These are phyloP conservation scores for Sebastes melanostomus DNA, from an alignment of 2,797 vertebrate genomes.

Conservation along the genomic window DNA sequence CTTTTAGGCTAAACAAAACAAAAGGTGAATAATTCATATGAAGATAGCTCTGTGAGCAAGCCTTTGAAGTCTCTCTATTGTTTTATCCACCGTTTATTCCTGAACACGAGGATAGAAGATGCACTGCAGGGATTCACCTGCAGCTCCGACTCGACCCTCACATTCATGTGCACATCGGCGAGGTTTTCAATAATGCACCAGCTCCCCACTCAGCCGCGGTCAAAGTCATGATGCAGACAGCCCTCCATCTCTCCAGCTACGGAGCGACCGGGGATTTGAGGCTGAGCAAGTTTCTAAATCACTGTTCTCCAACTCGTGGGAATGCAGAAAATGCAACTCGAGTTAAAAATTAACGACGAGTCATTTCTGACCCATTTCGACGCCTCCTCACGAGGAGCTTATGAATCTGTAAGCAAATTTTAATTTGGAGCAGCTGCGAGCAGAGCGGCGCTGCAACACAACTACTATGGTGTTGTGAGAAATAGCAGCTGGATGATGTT, in stretches of 20 bases:
- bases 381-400: not conserved
- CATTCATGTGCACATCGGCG: not conserved
- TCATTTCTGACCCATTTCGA: slow-evolving; percentile 33
- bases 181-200: slow-evolving; percentile 44
- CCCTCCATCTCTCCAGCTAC: slow-evolving; percentile 11
- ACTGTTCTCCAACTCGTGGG: slow-evolving; percentile 19
- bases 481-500: slow-evolving; percentile 29
- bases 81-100: not conserved
- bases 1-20: slow-evolving; percentile 45
- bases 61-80: slow-evolving; percentile 2
- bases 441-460: not conserved
- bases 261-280: slow-evolving; percentile 6
- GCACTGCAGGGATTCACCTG: not conserved
- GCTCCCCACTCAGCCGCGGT: not conserved
- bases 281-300: slow-evolving; percentile 13
- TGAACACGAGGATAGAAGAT: not conserved
- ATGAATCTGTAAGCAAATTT: slow-evolving; percentile 24
- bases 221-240: slow-evolving; percentile 6
- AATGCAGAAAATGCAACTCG: slow-evolving; percentile 25
- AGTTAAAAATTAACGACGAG: slow-evolving; percentile 46
- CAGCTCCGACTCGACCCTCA: not conserved
- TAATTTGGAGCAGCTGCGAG: slow-evolving; percentile 10
- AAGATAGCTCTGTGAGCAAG: not conserved
- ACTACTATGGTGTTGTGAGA: not conserved
- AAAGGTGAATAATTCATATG: slow-evolving; percentile 49